Percentiles rank a stretch among this genome's conserved stretches.
Evolutionary conservation across 2,888 invertebrate species (phyloP).

Genomic region (Cerceris rybyensis): DNA sequence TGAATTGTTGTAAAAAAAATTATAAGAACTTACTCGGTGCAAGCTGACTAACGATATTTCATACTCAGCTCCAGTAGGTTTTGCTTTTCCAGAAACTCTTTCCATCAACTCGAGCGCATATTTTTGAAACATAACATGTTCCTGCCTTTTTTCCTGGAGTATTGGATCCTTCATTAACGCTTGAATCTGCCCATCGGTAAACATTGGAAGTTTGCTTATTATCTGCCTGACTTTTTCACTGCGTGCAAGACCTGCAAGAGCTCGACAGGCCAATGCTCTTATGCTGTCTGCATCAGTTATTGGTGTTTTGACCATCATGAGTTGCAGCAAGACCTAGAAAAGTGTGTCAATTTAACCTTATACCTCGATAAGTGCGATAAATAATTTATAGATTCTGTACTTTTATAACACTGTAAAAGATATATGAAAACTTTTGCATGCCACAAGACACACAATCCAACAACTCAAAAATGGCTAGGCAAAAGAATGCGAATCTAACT

Average conservation of each 20-base stretch:
- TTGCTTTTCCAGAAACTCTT: constrained; percentile 94
- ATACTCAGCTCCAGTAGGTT: constrained; percentile 89
- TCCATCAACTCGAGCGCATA: constrained; percentile 95
- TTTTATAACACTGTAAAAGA: no score
- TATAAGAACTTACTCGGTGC: constrained; percentile 86
- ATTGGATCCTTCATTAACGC: constrained; percentile 98
- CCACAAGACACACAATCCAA: no score
- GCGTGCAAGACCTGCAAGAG: constrained; percentile 95
- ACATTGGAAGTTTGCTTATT: constrained; percentile 96
- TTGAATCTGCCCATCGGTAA: constrained; percentile 96
- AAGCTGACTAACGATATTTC: constrained; percentile 95
- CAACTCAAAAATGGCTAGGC: no score
- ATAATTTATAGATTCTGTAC: no score
- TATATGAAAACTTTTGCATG: no score
- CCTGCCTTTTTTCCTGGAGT: constrained; percentile 96
- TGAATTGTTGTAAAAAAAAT: no score
- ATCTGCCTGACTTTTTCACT: constrained; percentile 97
- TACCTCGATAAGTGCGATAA: no score
- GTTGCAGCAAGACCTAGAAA: constrained; percentile 88
- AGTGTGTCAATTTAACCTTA: no score
- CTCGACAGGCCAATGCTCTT: constrained; percentile 95
- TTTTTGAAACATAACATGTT: constrained; percentile 97
- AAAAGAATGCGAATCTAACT: no score
- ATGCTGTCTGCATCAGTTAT: constrained; percentile 98
- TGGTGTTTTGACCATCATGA: constrained; percentile 96